Evolutionary conservation across 2,888 invertebrate species (phyloP), one percentile per base, ranked within the genome.

Genomic region (Drosophila kambysellisi): DNA sequence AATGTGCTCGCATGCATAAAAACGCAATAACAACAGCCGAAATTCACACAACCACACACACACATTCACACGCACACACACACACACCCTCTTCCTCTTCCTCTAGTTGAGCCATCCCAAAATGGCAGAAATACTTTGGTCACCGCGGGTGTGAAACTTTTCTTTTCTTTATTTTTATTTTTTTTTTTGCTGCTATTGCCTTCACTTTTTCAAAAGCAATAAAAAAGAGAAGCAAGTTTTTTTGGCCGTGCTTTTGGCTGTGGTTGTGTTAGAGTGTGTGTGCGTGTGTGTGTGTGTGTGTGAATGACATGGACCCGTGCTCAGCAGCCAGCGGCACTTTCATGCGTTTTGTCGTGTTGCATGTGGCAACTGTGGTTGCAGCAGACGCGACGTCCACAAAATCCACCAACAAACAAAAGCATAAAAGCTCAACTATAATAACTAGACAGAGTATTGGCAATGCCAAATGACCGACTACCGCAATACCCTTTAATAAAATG

Each of bases 1-100:
- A 84, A 85, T 90, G 90, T 86, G 88, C 86, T 81, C 78, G 86
- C 81, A 88, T 85, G 90, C 86, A 86, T 86, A 88, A 86, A 88
- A 90, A 88, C 88, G 83, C 86, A 86, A 86, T 89, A 86, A 86
- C 82, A 89, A 80, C 83, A 77, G 78, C 69, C 70, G 53, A 78
- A 81, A 72, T 61, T 41, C 62, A 46, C 58, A 54, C 63, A 41
- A 54, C 54, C 57, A 57, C 48, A 53, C 48, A 41, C 30, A n/a
- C 9, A 39, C 48, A 37, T 33, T 20, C 50, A 29, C 37, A 32
- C 53, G 46, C 43, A 25, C 33, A 41, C 32, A 35, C 11, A 29
- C 8, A 39, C 33, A 62, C 54, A 50, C 33, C 35, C 62, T 35
- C 30, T 29, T 33, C 12, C 15, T 53, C 51, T 51, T 25, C 20